Conservation (phyloP, 1,140 invertebrate species). For the Leptinotarsa defecta region DNA sequence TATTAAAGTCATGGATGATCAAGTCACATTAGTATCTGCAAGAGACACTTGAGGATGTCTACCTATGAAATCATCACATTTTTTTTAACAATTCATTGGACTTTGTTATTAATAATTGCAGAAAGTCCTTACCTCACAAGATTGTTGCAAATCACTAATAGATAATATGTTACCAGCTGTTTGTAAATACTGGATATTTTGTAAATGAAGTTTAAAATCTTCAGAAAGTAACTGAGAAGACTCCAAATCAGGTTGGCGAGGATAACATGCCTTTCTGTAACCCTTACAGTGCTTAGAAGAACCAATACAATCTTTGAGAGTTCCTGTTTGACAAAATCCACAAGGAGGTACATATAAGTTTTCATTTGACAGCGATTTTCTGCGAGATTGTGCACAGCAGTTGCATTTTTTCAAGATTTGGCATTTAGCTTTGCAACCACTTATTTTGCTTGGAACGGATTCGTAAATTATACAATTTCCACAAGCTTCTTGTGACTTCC, state of each 20-base stretch:
- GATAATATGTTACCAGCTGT: constrained; percentile 65
- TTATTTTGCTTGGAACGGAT: constrained; percentile 47
- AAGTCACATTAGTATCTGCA: too few relatives aligned
- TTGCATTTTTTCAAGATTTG: constrained; percentile 45
- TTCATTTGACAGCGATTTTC: constrained; percentile 64
- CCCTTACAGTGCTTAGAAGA: constrained; percentile 44
- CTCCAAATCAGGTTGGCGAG: constrained; percentile 52
- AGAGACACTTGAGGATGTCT: too few relatives aligned
- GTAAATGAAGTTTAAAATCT: constrained; percentile 69
- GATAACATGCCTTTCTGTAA: constrained; percentile 49
- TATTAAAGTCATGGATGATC: too few relatives aligned
- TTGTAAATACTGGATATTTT: constrained; percentile 71
- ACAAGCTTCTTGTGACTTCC: constrained; percentile 52
- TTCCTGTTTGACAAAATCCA: constrained; percentile 48
- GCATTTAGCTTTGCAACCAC: constrained; percentile 44
- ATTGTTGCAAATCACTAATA: constrained; percentile 47
- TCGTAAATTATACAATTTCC: constrained; percentile 54
- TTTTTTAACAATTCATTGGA: too few relatives aligned
- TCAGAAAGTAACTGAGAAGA: constrained; percentile 55
- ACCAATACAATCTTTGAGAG: constrained; percentile 42
- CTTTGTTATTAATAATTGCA: too few relatives aligned
- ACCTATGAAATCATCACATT: too few relatives aligned
- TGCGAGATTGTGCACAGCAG: constrained; percentile 48
- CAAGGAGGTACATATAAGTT: constrained; percentile 57
- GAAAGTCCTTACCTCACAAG: constrained; percentile 49